Evolutionary conservation across 2,888 invertebrate species (phyloP).

Genomic region (Lasioglossum marginatum): DNA sequence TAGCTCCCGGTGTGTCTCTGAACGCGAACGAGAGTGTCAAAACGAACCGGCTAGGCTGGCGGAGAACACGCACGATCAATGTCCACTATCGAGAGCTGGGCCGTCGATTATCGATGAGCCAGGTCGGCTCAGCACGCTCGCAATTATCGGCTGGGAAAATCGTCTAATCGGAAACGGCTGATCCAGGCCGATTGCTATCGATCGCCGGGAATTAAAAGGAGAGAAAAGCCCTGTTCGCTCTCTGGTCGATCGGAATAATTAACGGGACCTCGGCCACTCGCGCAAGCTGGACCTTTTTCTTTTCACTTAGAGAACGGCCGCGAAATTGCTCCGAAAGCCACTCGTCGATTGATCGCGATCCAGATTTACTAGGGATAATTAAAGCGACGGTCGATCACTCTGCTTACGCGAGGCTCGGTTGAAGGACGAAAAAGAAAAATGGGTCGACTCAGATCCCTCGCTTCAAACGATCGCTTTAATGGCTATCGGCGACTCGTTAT

Average conservation of each 20-base stretch:
- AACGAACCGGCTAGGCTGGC: constrained; percentile 43
- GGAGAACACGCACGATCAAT: constrained; percentile 37
- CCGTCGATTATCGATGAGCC: constrained; percentile 43
- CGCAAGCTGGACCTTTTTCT: background rate
- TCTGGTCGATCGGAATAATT: constrained; percentile 51
- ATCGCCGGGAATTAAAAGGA: constrained; percentile 42
- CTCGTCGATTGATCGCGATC: constrained; percentile 18
- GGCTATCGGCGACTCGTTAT: background rate
- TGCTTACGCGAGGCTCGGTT: background rate
- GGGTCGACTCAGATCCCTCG: background rate
- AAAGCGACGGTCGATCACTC: constrained; percentile 2
- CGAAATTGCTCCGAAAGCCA: constrained; percentile 24
- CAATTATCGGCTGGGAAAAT: constrained; percentile 57
- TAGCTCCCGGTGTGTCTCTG: constrained; percentile 60
- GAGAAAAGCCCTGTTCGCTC: background rate
- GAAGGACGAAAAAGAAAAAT: background rate
- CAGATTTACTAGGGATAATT: constrained; percentile 10
- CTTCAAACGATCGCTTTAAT: background rate
- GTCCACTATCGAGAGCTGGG: constrained; percentile 6
- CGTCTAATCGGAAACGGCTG: constrained; percentile 47
- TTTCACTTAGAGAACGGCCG: background rate
- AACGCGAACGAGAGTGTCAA: constrained; percentile 67
- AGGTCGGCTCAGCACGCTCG: constrained; percentile 11
- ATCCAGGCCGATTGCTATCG: constrained; percentile 38
- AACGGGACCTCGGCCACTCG: background rate